phyloP scores from a whole-genome alignment of 2,888 invertebrate species.

The Hemaris fuciformis region DNA sequence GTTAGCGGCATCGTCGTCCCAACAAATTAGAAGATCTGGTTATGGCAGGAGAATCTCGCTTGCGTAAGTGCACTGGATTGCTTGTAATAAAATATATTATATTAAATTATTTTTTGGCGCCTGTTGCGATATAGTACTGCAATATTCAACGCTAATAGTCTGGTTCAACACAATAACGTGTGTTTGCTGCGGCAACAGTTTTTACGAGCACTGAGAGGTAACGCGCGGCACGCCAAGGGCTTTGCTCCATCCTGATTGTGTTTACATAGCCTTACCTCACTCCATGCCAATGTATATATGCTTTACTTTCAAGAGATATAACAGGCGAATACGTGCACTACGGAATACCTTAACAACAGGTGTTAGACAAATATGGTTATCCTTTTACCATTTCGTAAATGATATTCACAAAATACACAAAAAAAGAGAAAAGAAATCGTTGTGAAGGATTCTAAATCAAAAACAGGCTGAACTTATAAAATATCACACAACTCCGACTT shows the following conservation, averaged over 20 bases:
- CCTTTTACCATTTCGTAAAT: no score
- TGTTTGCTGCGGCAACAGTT: constrained; percentile 1
- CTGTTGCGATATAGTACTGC: neutral
- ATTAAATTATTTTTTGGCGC: neutral
- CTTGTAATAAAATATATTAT: neutral
- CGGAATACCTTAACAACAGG: neutral
- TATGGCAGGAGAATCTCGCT: no score
- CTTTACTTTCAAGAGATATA: neutral
- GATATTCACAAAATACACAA: no score
- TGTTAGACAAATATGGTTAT: neutral
- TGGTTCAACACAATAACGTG: neutral
- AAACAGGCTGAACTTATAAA: no score
- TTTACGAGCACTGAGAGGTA: neutral
- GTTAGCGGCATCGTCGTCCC: no score
- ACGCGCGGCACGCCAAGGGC: neutral
- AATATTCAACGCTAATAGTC: neutral
- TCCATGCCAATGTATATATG: neutral
- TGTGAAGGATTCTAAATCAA: no score
- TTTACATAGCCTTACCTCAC: neutral
- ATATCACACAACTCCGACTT: no score
- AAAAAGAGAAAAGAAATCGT: no score
- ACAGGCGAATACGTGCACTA: neutral
- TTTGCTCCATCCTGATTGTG: neutral
- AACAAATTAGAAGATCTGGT: no score
- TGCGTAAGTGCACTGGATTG: neutral